Evolutionary conservation across 2,113 vertebrate species (phyloP), one percentile per base, ranked within the genome.

Genomic region (Climacteris rufus): DNA sequence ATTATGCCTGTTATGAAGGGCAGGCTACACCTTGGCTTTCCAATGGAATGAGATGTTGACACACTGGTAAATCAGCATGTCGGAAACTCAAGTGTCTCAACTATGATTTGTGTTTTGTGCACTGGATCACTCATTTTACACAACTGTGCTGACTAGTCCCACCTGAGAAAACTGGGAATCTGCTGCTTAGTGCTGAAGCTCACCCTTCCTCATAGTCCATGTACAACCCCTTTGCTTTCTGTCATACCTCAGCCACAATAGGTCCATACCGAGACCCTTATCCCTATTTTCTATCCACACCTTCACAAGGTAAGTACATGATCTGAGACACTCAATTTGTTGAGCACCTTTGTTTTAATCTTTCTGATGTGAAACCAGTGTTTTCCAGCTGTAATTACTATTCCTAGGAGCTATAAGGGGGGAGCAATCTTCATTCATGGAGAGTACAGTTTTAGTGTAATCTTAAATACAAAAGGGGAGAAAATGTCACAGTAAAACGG

Each of bases 231-330:
- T 61, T 72, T 22, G 9, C 9, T 68, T 68, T 80, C 27, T 2
- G 1, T 45, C 3, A 3, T 23, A 9, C 54, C 25, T 59, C 53
- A 87, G 11, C 28, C 63, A 27, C 21, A 71, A 20, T 3, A 11
- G 4, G 5, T 44, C 66, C 37, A n/a, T 10, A 16, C 7, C 0
- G 0, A 45, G 57, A 45, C 13, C 19, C 24, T 39, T 57, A 37
- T 76, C 7, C 18, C 15, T 3, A 27, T 54, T 49, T 3, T 4
- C 16, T 61, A 52, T 40, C 50, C 10, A 15, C 13, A 61, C 31
- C 45, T 76, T 87, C 54, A 61, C 24, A 27, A 69, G 16, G 31
- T 17, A 33, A 53, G n/a, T 61, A 10, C 3, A 8, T 2, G 1
- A 30, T 47, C 50, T 69, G 54, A 69, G 56, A 11, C 18, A 65